These are phyloP conservation scores for Piaya cayana DNA, from an alignment of 2,113 vertebrate species.

Conservation along the genomic window DNA sequence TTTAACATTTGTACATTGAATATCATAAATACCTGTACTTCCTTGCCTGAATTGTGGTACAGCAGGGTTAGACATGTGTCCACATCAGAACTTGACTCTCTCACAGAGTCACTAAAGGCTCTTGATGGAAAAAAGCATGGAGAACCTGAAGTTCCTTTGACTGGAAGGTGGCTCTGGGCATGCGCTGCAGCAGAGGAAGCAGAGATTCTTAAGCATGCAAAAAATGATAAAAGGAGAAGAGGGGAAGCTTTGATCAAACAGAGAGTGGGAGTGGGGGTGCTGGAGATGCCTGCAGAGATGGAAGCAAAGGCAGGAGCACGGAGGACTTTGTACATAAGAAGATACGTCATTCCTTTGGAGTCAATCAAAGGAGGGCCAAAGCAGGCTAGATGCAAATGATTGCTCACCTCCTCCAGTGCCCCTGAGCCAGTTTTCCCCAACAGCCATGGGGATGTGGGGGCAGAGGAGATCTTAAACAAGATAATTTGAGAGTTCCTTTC, in stretches of 20 bases:
- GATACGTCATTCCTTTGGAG: constrained; percentile 28
- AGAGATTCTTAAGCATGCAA: background rate
- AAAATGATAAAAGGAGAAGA: constrained; percentile 41
- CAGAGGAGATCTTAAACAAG: background rate
- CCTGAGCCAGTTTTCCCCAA: background rate
- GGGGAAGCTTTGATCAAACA: constrained; percentile 44
- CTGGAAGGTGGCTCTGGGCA: background rate
- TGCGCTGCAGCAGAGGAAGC: background rate
- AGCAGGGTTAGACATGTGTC: background rate
- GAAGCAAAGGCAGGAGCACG: background rate
- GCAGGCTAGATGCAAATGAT: constrained; percentile 3
- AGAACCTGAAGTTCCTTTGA: fast-evolving
- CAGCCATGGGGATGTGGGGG: background rate
- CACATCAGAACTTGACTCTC: background rate
- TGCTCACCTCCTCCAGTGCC: background rate
- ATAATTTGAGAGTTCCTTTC: background rate
- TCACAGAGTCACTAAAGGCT: background rate
- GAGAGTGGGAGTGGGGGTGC: background rate
- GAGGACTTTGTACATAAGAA: constrained; percentile 27
- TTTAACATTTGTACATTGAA: background rate
- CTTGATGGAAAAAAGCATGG: background rate
- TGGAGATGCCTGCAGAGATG: constrained; percentile 12
- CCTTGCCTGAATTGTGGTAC: background rate
- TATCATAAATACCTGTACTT: background rate
- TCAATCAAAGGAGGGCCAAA: constrained; percentile 16